Base-by-base conservation (phyloP, 2,113 vertebrate species). In the Paedocypris sp. region DNA sequence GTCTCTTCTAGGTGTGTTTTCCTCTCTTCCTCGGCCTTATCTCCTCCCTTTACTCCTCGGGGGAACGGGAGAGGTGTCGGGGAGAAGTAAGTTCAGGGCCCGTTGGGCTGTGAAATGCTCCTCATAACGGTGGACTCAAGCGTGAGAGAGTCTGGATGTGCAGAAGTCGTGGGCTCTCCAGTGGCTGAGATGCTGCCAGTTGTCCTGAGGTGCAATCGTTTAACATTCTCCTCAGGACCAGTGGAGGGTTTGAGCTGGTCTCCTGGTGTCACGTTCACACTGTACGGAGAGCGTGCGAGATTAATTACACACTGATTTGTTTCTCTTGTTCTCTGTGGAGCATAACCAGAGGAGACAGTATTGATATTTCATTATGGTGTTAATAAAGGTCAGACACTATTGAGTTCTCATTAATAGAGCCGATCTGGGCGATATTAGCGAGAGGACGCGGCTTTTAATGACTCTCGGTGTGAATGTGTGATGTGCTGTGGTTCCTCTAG, bases 291-390 rank as follows among this genome's bases (percentile, higher is more conserved):
- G 18, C 41, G 52, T 51, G 60, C 9, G 13, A 46, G 47, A 69
- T 69, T 69, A 53, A 69, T 64, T 64, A 32, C 16, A 36, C 67
- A 33, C 53, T 23, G 60, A 64, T 64, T 59, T 60, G 42, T 69
- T 64, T 59, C 60, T 63, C 69, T 67, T 77, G 57, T 79, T 83
- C 79, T 75, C 72, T 62, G 63, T 73, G 67, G 71, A 42, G 9
- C 67, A 64, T 67, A 71, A 59, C 69, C 72, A 70, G 72, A 60
- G 62, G 62, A 73, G 67, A 70, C 68, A 71, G 54, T 79, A 82
- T 84, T 82, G 77, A 80, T 80, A 80, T 83, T 79, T 83, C 66
- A 80, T 81, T 80, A 78, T 54, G 64, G 72, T 68, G 72, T 75
- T 76, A 78, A 78, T 81, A 83, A 80, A 82, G 75, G 76, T 73